A percentile compares a stretch with the other conserved stretches of the same genome.
Conservation (phyloP, 2,797 vertebrate genomes). For the Clamator glandarius region DNA sequence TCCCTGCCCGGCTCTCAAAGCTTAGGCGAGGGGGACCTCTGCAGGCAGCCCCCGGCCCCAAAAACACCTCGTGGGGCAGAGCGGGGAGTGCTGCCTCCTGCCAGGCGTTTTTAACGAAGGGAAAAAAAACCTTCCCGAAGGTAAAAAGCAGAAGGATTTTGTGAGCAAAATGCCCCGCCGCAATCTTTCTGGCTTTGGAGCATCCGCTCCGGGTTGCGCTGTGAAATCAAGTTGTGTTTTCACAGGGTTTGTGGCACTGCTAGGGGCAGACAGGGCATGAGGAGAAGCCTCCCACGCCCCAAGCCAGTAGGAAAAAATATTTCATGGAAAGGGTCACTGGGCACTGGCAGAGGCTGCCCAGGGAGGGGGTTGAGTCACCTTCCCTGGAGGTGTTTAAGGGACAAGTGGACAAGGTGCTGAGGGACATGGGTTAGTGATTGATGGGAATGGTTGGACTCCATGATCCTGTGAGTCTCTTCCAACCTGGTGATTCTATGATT, state of each 20-base stretch:
- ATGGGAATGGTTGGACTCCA: no score
- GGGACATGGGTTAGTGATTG: no score
- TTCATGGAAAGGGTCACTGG: no score
- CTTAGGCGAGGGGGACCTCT: constrained; percentile 68
- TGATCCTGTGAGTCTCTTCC: no score
- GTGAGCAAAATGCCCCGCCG: accelerated
- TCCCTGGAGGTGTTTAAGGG: no score
- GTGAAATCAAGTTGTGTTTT: neutral
- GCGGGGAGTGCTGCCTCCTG: neutral
- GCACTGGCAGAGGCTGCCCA: no score
- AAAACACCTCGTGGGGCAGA: accelerated
- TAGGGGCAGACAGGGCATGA: accelerated
- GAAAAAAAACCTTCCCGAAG: neutral
- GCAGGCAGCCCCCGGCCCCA: neutral
- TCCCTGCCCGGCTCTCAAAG: constrained; percentile 9
- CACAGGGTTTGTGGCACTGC: neutral
- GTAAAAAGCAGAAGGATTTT: neutral
- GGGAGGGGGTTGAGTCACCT: no score
- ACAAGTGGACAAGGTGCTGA: no score
- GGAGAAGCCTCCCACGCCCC: neutral
- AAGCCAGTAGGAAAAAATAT: no score
- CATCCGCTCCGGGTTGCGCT: accelerated
- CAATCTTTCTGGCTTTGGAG: neutral
- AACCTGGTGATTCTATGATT: no score
- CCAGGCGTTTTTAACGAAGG: accelerated